Evolutionary conservation across 2,113 vertebrate genomes (phyloP), one percentile per base, ranked within the genome.

Genomic region (Vulpes lagopus): DNA sequence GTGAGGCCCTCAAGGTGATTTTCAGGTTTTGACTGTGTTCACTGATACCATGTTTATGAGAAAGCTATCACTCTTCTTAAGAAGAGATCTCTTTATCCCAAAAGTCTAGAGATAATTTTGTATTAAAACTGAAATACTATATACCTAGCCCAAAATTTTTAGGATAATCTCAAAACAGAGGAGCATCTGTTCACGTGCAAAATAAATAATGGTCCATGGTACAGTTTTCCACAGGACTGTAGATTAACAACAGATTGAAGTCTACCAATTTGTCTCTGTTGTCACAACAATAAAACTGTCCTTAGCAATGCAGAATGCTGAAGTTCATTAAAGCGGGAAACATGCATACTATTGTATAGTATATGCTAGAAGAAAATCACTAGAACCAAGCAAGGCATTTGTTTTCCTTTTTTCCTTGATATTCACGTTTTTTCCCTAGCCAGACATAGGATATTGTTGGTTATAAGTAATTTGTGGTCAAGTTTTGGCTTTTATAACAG

Each of bases 271-370:
- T 87, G 23, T 84, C 43, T 55, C 30, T 97, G 76, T 76, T 92
- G 83, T 76, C n/a, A 74, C 88, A 81, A 94, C 53, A 92, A 89
- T 91, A 92, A 89, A 97, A 81, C 53, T 55, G 4, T 73, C 60
- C 15, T n/a, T 60, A 91, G 23, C 65, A 96, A 92, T 71, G 78
- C 32, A 59, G 80, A 90, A 96, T 59, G 20, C 84, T 96, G 91
- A 92, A 84, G 65, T 69, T 51, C 30, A 65, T 90, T 94, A 82
- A 96, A 88, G 25, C 35, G 90, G 76, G 80, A 96, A 95, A 32
- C 8, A 84, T 25, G 19, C 32, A 71, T 57, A 86, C 11, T 7
- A 23, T 64, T 95, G 87, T 15, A 82, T 22, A 55, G 11, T 53
- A 25, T 73, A 71, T 62, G 5, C 55, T 87, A 91, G 30, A 16